Evolutionary conservation across 2,797 vertebrate genomes (phyloP).

Genomic region (Nyctalus aviator): DNA sequence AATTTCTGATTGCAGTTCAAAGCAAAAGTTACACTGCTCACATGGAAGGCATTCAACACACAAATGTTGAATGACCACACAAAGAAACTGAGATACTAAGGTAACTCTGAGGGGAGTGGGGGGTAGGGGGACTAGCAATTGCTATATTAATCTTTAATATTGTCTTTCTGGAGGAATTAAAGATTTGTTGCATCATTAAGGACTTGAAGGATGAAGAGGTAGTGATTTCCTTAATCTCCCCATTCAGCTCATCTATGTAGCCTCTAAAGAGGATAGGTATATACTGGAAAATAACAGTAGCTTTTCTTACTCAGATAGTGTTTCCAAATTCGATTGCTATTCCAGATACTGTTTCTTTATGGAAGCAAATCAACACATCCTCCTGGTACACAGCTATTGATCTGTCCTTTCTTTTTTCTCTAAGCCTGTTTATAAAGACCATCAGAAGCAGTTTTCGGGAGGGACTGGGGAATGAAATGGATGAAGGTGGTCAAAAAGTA

Average conservation of each 20-base stretch:
- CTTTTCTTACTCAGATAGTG: neutral
- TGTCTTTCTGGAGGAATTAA: neutral
- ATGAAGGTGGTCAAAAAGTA: neutral
- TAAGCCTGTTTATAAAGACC: neutral
- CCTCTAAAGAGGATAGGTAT: neutral
- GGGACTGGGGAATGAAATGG: neutral
- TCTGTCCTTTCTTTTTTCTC: neutral
- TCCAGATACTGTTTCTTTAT: neutral
- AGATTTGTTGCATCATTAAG: neutral
- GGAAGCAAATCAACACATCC: neutral
- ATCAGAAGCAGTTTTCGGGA: neutral
- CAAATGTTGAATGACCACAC: neutral
- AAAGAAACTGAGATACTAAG: neutral
- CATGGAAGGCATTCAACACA: neutral
- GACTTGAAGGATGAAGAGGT: neutral
- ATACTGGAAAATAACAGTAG: neutral
- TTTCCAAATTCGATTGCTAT: neutral
- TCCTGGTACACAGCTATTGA: neutral
- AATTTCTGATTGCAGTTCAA: neutral
- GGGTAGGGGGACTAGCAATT: neutral
- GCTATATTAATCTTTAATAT: neutral
- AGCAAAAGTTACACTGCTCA: neutral
- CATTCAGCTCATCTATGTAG: neutral
- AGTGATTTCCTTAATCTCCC: neutral
- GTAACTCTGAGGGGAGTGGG: neutral